Percentiles rank a stretch among this genome's conserved stretches.
Conservation (phyloP, 2,888 invertebrate genomes). For the Timema podura region DNA sequence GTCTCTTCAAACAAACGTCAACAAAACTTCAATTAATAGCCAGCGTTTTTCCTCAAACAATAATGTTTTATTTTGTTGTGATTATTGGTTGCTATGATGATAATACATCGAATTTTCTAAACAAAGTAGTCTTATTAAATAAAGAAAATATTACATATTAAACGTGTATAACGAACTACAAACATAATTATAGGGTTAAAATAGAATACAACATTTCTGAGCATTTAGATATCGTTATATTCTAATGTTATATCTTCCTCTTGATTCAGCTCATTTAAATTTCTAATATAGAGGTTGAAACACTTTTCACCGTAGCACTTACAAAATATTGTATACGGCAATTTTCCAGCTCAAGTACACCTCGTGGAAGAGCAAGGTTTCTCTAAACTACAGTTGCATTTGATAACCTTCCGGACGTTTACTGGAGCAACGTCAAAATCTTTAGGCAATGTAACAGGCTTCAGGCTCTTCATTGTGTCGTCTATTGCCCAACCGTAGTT, state of each 20-base stretch:
- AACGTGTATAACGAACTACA: background rate
- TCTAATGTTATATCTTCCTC: slow-evolving; percentile 3
- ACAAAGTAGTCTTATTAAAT: background rate
- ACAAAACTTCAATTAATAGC: too few relatives aligned
- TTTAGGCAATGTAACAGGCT: slow-evolving; percentile 2
- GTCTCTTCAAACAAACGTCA: too few relatives aligned
- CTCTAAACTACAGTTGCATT: slow-evolving; percentile 12
- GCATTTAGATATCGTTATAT: slow-evolving; percentile 9
- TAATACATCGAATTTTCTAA: too few relatives aligned
- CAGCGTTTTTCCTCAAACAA: too few relatives aligned
- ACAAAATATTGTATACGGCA: slow-evolving; percentile 11
- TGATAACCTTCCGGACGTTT: background rate
- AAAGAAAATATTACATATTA: background rate
- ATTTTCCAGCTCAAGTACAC: slow-evolving; percentile 7
- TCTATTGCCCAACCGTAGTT: background rate
- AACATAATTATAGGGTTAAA: background rate
- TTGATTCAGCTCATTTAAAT: slow-evolving; percentile 4
- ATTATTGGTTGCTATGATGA: too few relatives aligned
- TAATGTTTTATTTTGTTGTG: too few relatives aligned
- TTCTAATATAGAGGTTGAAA: background rate
- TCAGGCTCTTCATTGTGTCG: too few relatives aligned
- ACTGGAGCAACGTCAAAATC: background rate
- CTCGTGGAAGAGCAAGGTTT: slow-evolving; percentile 13
- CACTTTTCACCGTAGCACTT: slow-evolving; percentile 5
- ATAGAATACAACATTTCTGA: background rate